Evolutionary conservation across 2,113 vertebrate genomes (phyloP).

Genomic region (Lates calcarifer): DNA sequence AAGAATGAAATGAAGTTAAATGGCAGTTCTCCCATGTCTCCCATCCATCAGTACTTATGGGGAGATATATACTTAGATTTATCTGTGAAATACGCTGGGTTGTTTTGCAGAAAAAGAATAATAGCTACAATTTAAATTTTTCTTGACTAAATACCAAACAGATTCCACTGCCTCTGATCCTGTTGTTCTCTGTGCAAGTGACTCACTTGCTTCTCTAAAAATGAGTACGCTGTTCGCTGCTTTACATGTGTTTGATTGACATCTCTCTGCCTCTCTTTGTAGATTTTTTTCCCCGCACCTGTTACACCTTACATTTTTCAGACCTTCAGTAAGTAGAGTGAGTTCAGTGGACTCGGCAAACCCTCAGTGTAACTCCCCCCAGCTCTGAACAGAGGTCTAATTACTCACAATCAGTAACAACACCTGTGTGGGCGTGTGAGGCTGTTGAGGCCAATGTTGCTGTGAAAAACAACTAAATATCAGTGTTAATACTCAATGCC

Average conservation of each 20-base stretch:
- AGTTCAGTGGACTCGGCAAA: background rate
- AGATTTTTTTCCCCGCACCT: background rate
- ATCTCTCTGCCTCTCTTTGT: background rate
- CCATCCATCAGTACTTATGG: too few species aligned
- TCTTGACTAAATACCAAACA: too few species aligned
- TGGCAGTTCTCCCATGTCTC: too few species aligned
- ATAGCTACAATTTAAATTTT: too few species aligned
- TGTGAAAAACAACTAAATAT: slow-evolving; percentile 27
- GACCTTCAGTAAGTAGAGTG: background rate
- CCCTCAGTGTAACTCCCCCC: background rate
- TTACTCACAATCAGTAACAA: background rate
- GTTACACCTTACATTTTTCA: background rate
- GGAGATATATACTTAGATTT: too few species aligned
- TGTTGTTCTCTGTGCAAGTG: background rate
- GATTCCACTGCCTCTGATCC: too few species aligned
- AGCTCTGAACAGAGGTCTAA: background rate
- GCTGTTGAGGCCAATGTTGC: slow-evolving; percentile 11
- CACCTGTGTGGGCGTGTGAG: slow-evolving; percentile 31
- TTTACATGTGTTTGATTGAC: background rate
- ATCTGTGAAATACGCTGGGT: too few species aligned
- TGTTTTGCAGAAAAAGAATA: too few species aligned
- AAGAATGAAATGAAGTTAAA: too few species aligned
- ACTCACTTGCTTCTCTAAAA: background rate
- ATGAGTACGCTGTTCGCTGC: background rate
- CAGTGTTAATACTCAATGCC: slow-evolving; percentile 30